phyloP scores from a whole-genome alignment of 2,113 vertebrate species.

The Piprites chloris region DNA sequence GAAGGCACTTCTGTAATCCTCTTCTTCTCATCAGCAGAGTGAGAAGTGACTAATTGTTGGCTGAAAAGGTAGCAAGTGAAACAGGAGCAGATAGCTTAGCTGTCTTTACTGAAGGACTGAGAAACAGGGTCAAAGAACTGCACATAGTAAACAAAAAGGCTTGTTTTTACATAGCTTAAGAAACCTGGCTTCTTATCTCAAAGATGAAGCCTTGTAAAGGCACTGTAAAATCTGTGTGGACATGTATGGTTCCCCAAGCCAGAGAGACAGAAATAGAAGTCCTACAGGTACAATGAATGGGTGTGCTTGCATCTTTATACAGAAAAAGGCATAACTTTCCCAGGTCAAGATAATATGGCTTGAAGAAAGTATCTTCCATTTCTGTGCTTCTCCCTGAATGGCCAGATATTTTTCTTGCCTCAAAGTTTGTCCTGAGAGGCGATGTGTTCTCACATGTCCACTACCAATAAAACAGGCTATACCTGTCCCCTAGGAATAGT shows the following conservation, averaged over 20 bases:
- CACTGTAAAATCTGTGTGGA: neutral
- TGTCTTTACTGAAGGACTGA: neutral
- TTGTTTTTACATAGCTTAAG: neutral
- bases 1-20: neutral
- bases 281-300: neutral
- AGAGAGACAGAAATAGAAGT: neutral
- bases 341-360: neutral
- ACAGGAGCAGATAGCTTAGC: neutral
- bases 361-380: conserved; percentile 5
- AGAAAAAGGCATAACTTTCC: neutral
- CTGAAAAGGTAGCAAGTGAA: neutral
- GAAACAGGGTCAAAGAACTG: neutral
- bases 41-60: neutral
- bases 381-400: neutral
- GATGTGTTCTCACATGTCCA: neutral
- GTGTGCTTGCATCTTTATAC: neutral
- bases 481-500: neutral
- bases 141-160: neutral
- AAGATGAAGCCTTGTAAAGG: neutral
- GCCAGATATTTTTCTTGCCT: neutral
- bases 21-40: neutral
- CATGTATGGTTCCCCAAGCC: neutral
- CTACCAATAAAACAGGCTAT: neutral
- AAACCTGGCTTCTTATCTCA: neutral
- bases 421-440: neutral